Evolutionary conservation across 92 coral and sea anemone species (phyloP).

Genomic region (Nematostella vectensis): DNA sequence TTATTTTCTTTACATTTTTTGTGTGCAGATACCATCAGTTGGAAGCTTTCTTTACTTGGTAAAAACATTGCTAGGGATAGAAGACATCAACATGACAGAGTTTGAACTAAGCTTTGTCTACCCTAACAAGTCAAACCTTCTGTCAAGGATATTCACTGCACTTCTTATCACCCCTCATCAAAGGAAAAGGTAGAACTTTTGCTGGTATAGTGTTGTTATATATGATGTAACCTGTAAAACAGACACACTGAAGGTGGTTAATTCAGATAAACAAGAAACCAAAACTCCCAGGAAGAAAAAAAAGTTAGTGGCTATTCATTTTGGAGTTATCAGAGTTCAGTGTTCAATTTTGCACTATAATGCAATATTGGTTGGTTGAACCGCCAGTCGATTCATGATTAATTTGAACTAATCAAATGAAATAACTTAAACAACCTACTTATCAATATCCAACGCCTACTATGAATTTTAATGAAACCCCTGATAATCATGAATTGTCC

Average conservation of each 20-base stretch:
- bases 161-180: slow-evolving; percentile 88
- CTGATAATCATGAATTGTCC: no score
- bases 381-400: no score
- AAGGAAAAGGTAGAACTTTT: slow-evolving; percentile 64
- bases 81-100: slow-evolving; percentile 78
- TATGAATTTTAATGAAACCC: no score
- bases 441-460: no score
- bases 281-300: neutral
- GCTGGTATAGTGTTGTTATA: neutral
- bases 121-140: slow-evolving; percentile 77
- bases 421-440: no score
- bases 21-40: slow-evolving; percentile 91
- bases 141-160: slow-evolving; percentile 83
- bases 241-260: no score
- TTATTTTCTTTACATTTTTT: no score
- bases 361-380: no score
- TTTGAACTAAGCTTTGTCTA: slow-evolving; percentile 77
- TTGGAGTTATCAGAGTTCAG: no score
- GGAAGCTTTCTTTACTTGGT: slow-evolving; percentile 80
- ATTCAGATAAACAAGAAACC: neutral
- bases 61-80: slow-evolving; percentile 58
- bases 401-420: no score
- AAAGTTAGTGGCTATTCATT: no score
- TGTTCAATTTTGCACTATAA: no score
- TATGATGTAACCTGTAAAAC: neutral